Evolutionary conservation across 2,797 vertebrate genomes (phyloP).

Genomic region (Hemibagrus guttatus): DNA sequence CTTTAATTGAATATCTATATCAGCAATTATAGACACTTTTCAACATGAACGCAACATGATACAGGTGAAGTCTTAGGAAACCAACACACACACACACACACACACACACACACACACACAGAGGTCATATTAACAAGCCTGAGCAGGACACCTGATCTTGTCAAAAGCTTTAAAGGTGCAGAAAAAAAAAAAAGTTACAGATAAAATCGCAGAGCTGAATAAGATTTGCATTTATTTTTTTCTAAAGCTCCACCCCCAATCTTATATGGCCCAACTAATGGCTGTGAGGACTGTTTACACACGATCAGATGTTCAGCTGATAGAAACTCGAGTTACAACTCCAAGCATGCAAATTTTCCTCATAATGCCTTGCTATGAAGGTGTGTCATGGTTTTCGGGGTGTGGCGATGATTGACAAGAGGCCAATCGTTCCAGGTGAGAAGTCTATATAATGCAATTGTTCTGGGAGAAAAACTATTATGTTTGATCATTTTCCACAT

Average conservation of each 20-base stretch:
- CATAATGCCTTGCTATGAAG: not conserved
- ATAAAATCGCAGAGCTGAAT: not conserved
- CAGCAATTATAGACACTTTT: slow-evolving; percentile 68
- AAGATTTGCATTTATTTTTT: not conserved
- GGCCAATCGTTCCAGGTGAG: not conserved
- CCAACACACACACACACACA: slow-evolving; percentile 11
- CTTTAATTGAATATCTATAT: slow-evolving; percentile 69
- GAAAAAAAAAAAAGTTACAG: not conserved
- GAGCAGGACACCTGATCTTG: not conserved
- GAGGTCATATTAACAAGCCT: slow-evolving; percentile 31
- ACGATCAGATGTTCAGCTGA: not conserved
- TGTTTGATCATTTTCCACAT: not conserved
- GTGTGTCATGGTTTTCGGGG: not conserved
- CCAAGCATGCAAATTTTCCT: not conserved
- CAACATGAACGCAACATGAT: slow-evolving; percentile 59
- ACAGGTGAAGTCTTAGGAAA: slow-evolving; percentile 60
- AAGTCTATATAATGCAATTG: not conserved
- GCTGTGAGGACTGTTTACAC: too few species aligned
- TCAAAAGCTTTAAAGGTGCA: not conserved
- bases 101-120: slow-evolving; percentile 13
- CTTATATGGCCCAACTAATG: not conserved
- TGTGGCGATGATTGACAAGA: not conserved
- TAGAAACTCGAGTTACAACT: not conserved
- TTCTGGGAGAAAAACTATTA: not conserved
- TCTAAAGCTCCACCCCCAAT: not conserved